Evolutionary conservation across 30 jellyfish, hydroid and myxozoan species (phyloP), one percentile per base, ranked within the genome.

Genomic region (Euphysa ruthae): DNA sequence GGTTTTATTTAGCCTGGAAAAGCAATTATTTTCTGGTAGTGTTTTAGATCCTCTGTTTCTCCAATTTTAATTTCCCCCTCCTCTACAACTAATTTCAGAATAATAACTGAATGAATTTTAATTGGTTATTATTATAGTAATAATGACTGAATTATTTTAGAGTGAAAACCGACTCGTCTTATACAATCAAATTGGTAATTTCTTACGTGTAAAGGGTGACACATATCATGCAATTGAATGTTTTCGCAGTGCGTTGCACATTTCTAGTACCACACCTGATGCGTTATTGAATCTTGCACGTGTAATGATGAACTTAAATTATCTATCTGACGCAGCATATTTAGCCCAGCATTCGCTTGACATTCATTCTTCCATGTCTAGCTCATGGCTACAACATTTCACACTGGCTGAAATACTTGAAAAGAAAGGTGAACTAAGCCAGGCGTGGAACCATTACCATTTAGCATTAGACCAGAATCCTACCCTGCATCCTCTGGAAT

Each of bases 181-280:
- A 26, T 88, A 46, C 79, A 88, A 88, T 62, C 93, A 69, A 46
- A 71, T 88, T 35, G 97, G 94, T 1, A 88, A 88, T 49, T 79
- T 88, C 52, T 61, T 88, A 13, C 84, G 97, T 32, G 74, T 88
- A 35, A 70, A 77, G 63, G 97, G 97, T 0, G 86, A 88, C 65
- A 80, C 94, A 14, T 79, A 88, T 57, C 92, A 88, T 18, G 71
- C 97, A 13, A 79, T 88, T 35, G 97, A 88, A 50, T 88, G 97
- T 73, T 88, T 77, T 69, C 78, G 97, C 25, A 88, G 86, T 63
- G 94, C 92, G 43, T 44, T 88, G 72, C 83, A 78, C 4, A 43
- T 66, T 8, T 73, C 97, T 4, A 85, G 87, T 20, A 22, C 63
- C 18, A 79, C 70, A 44, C 77, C 93, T 46, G 97, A 88, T 64